Conservation (phyloP, 1,140 invertebrate genomes). For the Drosophila melanica region DNA sequence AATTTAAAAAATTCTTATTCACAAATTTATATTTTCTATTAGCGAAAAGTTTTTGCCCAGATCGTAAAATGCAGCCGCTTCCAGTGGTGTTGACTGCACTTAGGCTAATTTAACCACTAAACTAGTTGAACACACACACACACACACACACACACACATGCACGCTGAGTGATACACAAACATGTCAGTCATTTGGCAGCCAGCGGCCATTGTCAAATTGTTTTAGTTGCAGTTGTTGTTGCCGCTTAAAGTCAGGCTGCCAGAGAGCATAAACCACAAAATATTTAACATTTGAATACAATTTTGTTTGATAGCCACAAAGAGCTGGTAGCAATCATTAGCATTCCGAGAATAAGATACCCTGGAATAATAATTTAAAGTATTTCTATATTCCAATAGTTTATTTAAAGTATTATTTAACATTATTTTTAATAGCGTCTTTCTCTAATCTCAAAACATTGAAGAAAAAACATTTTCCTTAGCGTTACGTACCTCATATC, state of each 20-base stretch:
- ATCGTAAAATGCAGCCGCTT: conserved; percentile 60
- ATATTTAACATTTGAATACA: conserved; percentile 66
- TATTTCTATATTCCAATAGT: too few relatives aligned
- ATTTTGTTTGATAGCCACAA: conserved; percentile 54
- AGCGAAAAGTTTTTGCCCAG: conserved; percentile 44
- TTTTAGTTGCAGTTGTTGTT: conserved; percentile 49
- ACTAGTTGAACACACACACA: conserved; percentile 35
- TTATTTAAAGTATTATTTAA: too few relatives aligned
- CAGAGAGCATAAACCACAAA: conserved; percentile 62
- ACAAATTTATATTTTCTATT: conserved; percentile 68
- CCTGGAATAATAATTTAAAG: neutral
- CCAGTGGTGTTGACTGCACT: conserved; percentile 64
- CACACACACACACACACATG: conserved; percentile 28
- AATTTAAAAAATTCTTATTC: conserved; percentile 7
- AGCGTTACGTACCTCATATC: neutral
- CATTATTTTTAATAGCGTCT: too few relatives aligned
- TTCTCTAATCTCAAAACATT: too few relatives aligned
- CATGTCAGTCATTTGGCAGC: conserved; percentile 70
- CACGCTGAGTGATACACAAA: conserved; percentile 33
- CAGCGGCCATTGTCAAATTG: conserved; percentile 64
- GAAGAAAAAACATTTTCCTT: neutral
- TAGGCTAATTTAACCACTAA: conserved; percentile 79
- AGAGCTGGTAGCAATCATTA: neutral
- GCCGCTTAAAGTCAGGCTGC: conserved; percentile 60
- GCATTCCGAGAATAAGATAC: neutral